Evolutionary conservation across 2,113 vertebrate genomes (phyloP).

Genomic region (Amia ocellicauda): DNA sequence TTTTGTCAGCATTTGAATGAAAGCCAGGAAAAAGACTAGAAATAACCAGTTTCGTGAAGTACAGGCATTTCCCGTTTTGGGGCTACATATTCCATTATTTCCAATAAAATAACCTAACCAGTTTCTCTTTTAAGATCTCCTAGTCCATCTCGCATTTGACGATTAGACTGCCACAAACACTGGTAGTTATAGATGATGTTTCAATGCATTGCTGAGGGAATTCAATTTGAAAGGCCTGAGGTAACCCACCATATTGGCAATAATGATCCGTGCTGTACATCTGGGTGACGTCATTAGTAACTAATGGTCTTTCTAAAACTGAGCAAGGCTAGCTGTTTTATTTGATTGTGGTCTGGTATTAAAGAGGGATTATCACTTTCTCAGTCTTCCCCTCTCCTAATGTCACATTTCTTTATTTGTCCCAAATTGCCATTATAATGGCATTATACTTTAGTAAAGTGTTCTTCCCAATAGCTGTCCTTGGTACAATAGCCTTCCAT

Average conservation of each 20-base stretch:
- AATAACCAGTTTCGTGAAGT: background rate
- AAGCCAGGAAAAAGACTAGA: constrained; percentile 28
- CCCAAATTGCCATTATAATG: background rate
- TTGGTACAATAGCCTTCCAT: background rate
- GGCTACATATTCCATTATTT: constrained; percentile 28
- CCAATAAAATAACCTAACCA: constrained; percentile 29
- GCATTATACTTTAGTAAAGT: background rate
- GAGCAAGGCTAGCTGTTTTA: constrained; percentile 32
- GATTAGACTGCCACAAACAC: background rate
- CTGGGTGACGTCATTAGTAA: constrained; percentile 30
- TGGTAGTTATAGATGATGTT: background rate
- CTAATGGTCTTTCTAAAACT: constrained; percentile 37
- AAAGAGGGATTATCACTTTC: constrained; percentile 33
- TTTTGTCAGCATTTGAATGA: constrained; percentile 24
- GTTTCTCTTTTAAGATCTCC: constrained; percentile 16
- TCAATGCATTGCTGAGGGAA: too few relatives aligned
- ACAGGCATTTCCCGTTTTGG: constrained; percentile 16
- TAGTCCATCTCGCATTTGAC: background rate
- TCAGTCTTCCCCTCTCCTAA: constrained; percentile 33
- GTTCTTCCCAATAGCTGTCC: background rate
- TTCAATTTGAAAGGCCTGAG: background rate
- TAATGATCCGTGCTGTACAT: constrained; percentile 4
- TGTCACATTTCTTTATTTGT: constrained; percentile 33
- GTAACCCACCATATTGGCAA: background rate
- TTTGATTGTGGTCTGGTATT: constrained; percentile 44